Evolutionary conservation across 2,797 vertebrate genomes (phyloP), one percentile per base, ranked within the genome.

Genomic region (Cuniculus paca): DNA sequence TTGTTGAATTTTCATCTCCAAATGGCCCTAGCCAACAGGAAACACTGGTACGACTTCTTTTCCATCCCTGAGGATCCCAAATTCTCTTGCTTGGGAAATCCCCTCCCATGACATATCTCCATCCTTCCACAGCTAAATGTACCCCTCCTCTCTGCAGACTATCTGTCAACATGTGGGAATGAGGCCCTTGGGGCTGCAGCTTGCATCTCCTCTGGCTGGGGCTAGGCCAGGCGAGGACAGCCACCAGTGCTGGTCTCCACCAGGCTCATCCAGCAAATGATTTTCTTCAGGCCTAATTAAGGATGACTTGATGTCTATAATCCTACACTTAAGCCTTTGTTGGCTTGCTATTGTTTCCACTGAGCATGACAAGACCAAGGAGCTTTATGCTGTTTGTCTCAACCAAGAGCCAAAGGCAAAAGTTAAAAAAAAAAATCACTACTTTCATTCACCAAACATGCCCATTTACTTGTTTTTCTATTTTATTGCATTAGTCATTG

Each of bases 401-500:
- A 98, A 97, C 97, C 97, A 97, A 98, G 84, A 91, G 98, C 96
- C 95, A 93, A 61, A 56, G 96, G 97, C 85, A 85, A 85, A 97
- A 97, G 94, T 92, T 52, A 98, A 81, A 95, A 92, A 93, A 42
- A 74, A 28, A 74, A 74, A 74, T 91, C 96, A 96, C 95, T 95
- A 95, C 97, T 97, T 98, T 97, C 94, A 82, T 97, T 92, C 94
- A 90, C 97, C 95, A 97, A 98, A 98, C 97, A 97, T 98, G 98
- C 95, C 94, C 98, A 97, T 98, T 98, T 98, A 98, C 98, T 98
- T 98, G 98, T 97, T 98, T 98, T 98, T 50, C 94, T 94, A 86
- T 97, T 98, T 98, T 98, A 98, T 98, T 97, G 92, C 94, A 78
- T 98, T 98, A 98, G 97, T 99, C 98, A 98, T 97, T 85, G 87